Evolutionary conservation across 2,113 vertebrate genomes (phyloP), one percentile per base, ranked within the genome.

Genomic region (Centropus bengalensis): DNA sequence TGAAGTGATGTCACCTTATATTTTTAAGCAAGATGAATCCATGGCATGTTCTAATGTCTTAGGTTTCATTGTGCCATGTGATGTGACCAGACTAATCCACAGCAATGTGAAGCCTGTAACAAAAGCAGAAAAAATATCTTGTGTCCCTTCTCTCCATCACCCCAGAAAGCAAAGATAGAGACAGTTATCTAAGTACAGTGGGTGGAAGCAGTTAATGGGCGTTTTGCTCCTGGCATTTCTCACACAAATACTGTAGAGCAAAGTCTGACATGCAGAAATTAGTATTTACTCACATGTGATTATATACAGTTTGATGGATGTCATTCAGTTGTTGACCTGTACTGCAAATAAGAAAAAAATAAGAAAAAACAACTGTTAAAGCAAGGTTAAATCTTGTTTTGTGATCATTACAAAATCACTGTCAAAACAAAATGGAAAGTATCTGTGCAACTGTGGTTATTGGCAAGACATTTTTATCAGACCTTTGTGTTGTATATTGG

Each of bases 201-300:
- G 63, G 80, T 83, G 63, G 68, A 97, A 95, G 59, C 49, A 82
- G 67, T 80, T 88, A 96, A 96, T 71, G 28, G 73, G 26, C 36
- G 76, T 95, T 94, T 94, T 94, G 80, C 87, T 95, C 52, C 60
- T 70, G 71, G 89, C 40, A 27, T 58, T 86, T 89, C 75, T 94
- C 83, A 68, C 38, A 91, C 78, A 95, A 96, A 84, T 59, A 73
- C 36, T 51, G 40, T 90, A 78, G 88, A 93, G 78, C 14, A 67
- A 88, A 88, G 60, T 14, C 49, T 87, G 74, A 68, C 45, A 83
- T 68, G 67, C 66, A 94, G 23, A 94, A 93, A 93, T 91, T 59
- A 75, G 93, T 95, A 95, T 93, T 94, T 97, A 88, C 80, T 68
- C 27, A 82, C 67, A 93, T 64, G 45, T 96, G 95, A 93, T 68